These are phyloP conservation scores for Caranx ignobilis DNA, from an alignment of 2,113 vertebrate species.

Conservation along the genomic window DNA sequence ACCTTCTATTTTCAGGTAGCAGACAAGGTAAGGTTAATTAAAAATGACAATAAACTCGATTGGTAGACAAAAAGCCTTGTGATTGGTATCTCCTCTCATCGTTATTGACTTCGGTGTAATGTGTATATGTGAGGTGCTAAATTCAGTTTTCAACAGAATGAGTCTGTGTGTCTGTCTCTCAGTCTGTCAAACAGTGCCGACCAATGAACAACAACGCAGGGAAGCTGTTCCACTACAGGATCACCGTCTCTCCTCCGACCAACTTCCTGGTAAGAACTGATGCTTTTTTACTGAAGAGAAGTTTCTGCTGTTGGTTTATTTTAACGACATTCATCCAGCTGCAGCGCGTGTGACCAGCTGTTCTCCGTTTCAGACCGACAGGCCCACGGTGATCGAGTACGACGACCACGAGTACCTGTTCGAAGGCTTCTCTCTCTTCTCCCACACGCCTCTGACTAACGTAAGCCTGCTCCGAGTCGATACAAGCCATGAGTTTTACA, in stretches of 20 bases:
- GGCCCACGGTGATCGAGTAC: slow-evolving; percentile 97
- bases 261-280: slow-evolving; percentile 92
- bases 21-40: neutral
- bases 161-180: slow-evolving; percentile 30
- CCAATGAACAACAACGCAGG: slow-evolving; percentile 97
- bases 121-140: neutral
- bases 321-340: neutral
- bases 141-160: neutral
- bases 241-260: slow-evolving; percentile 97
- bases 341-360: neutral
- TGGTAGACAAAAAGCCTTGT: neutral
- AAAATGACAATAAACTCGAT: neutral
- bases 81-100: neutral
- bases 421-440: slow-evolving; percentile 98
- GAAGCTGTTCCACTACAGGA: slow-evolving; percentile 95
- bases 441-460: slow-evolving; percentile 92
- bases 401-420: slow-evolving; percentile 99
- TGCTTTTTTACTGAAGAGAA: neutral
- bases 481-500: slow-evolving; percentile 7
- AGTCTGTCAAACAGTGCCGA: slow-evolving; percentile 93
- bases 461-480: slow-evolving; percentile 83
- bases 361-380: slow-evolving; percentile 89
- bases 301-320: neutral
- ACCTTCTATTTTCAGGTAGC: too few relatives aligned
- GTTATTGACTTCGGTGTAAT: too few relatives aligned